Evolutionary conservation across 2,113 vertebrate species (phyloP).

Genomic region (Taxidea taxus): DNA sequence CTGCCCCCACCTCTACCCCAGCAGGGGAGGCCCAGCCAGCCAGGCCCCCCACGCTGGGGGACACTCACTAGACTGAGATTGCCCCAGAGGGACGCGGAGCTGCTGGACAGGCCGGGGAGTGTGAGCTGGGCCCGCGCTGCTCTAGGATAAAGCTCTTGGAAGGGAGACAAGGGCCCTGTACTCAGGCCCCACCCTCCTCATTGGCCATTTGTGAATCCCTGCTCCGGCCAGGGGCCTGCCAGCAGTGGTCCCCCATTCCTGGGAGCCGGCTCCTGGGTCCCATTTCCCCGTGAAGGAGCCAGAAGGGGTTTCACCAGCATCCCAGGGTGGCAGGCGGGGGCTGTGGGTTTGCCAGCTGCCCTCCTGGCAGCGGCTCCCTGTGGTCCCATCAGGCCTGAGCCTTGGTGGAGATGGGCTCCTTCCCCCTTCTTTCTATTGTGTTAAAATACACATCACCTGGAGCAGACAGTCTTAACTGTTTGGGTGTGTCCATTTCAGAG

Average conservation of each 20-base stretch:
- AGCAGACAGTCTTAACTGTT: not conserved
- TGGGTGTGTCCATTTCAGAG: fast-evolving
- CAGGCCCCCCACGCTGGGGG: not conserved
- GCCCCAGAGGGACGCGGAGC: not conserved
- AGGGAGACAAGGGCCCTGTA: not conserved
- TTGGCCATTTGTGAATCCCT: not conserved
- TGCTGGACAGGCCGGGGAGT: fast-evolving
- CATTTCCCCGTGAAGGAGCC: not conserved
- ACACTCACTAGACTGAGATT: not conserved
- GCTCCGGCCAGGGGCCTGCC: not conserved
- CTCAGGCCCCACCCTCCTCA: not conserved
- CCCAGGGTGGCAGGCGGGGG: not conserved
- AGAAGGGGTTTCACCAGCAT: not conserved
- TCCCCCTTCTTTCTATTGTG: not conserved
- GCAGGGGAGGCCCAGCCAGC: not conserved
- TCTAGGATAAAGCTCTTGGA: not conserved
- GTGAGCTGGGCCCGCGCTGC: not conserved
- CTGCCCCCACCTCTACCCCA: not conserved
- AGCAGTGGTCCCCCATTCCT: not conserved
- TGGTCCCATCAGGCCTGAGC: not conserved
- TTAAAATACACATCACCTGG: not conserved
- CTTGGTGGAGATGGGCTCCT: fast-evolving
- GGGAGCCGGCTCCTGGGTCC: not conserved
- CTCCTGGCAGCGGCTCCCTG: not conserved
- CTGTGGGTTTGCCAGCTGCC: not conserved